Base-by-base conservation (phyloP, 2,113 vertebrate genomes). In the Pardalotus punctatus region DNA sequence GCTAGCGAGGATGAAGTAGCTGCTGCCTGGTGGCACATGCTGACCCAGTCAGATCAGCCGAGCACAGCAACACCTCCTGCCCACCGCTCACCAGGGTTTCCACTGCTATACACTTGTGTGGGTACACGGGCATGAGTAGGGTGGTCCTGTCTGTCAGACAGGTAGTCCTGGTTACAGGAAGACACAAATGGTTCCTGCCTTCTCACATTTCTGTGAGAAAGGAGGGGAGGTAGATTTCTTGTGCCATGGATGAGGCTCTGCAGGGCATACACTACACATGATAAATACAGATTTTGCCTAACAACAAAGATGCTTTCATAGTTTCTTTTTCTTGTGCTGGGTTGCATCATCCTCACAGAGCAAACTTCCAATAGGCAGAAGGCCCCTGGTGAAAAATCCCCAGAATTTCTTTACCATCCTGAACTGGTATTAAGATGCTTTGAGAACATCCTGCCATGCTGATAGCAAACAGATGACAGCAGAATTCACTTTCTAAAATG, bases 111-210 rank as follows among this genome's bases (percentile, higher is more conserved):
- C 12, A 28, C 27, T 23, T 35, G 31, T 43, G 45, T 70, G 42
- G 40, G 28, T 35, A 36, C 47, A 20, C 5, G 5, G 5, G 12
- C 24, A 38, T 5, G 1, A 29, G 5, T 1, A 47, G 25, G 6
- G 7, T 21, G 36, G 5, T 14, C 40, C 36, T 22, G 4, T 35
- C 31, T 91, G 33, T 27, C 38, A 60, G 57, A 31, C 12, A 9
- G 0, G 2, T 40, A 38, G 29, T 31, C 14, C 11, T 8, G 69
- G 80, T 33, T 56, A 6, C 4, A 40, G 24, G 24, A 78, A 45
- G 43, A 81, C 16, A 20, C 3, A 72, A 85, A 57, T 23, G 29
- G 6, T 36, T 81, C 12, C 47, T 47, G 12, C 6, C 16, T 85
- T 38, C 40, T 24, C 4, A 4, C 1, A 6, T 38, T 76, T 38